phyloP scores from a whole-genome alignment of 2,888 invertebrate genomes.

The Nemurella pictetii region DNA sequence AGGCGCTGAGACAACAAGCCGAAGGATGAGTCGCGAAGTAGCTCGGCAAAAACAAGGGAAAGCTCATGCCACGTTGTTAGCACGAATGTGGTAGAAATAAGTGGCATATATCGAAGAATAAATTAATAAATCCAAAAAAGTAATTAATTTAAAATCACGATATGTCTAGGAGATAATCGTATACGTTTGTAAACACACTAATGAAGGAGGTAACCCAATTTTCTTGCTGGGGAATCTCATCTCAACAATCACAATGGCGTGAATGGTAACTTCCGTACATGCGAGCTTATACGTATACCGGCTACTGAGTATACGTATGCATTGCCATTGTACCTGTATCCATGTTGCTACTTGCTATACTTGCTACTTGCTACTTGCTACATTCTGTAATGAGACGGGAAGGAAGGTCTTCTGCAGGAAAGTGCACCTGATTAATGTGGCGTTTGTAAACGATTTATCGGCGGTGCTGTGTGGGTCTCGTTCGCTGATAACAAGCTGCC shows the following conservation, averaged over 20 bases:
- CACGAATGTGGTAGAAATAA: not conserved
- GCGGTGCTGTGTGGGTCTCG: not conserved
- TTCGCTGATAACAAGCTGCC: not conserved
- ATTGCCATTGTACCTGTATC: not conserved
- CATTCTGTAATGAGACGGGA: not conserved
- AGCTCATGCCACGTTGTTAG: not conserved
- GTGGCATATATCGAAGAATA: not conserved
- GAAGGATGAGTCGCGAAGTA: not conserved
- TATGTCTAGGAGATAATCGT: not conserved
- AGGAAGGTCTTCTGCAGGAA: not conserved
- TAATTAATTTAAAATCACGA: not conserved
- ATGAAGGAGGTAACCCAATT: not conserved
- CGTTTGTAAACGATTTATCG: not conserved
- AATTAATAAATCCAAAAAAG: not conserved
- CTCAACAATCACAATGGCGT: not conserved
- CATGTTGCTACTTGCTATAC: not conserved
- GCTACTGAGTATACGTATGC: not conserved
- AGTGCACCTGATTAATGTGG: not conserved
- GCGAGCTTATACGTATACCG: not conserved
- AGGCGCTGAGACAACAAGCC: not conserved
- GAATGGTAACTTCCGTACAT: no score
- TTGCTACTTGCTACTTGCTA: no score
- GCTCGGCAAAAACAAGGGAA: not conserved
- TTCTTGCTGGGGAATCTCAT: not conserved
- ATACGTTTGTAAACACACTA: not conserved